phyloP scores from a whole-genome alignment of 2,797 vertebrate species.

The Eulemur mongoz region DNA sequence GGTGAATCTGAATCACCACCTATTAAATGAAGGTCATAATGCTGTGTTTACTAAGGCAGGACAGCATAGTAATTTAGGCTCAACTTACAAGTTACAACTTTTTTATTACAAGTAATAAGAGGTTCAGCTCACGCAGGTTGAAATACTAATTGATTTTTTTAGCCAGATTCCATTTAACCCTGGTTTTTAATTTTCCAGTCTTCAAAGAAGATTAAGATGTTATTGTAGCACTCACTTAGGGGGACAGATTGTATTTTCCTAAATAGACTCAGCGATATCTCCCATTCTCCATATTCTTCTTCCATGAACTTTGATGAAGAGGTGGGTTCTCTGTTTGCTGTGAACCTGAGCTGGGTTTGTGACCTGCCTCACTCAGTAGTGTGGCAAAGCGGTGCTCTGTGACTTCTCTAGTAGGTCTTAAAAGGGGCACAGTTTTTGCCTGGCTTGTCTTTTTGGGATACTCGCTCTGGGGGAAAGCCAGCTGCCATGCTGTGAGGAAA shows the following conservation, averaged over 20 bases:
- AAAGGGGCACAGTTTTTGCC: not conserved
- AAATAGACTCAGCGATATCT: not conserved
- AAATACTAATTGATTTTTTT: not conserved
- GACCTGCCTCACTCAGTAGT: not conserved
- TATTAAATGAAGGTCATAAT: rapidly evolving
- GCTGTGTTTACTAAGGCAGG: not conserved
- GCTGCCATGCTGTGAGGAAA: not conserved
- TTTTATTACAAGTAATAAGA: not conserved
- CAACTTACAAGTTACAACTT: not conserved
- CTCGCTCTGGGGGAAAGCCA: not conserved
- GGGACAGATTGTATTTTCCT: not conserved
- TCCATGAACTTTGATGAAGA: not conserved
- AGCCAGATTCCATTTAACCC: not conserved
- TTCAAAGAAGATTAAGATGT: not conserved
- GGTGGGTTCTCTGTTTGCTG: not conserved
- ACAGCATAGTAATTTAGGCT: rapidly evolving
- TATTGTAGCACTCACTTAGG: not conserved
- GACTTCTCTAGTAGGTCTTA: too few relatives aligned
- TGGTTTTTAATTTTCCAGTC: not conserved
- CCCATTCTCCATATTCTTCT: not conserved
- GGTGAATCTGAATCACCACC: not conserved
- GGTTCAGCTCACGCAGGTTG: not conserved
- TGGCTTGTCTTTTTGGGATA: not conserved
- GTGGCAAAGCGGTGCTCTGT: not conserved
- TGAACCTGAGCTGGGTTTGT: not conserved